Percentiles rank a stretch among this genome's conserved stretches.
phyloP scores from a whole-genome alignment of 2,888 invertebrate species.

The Subacronicta megacephala region DNA sequence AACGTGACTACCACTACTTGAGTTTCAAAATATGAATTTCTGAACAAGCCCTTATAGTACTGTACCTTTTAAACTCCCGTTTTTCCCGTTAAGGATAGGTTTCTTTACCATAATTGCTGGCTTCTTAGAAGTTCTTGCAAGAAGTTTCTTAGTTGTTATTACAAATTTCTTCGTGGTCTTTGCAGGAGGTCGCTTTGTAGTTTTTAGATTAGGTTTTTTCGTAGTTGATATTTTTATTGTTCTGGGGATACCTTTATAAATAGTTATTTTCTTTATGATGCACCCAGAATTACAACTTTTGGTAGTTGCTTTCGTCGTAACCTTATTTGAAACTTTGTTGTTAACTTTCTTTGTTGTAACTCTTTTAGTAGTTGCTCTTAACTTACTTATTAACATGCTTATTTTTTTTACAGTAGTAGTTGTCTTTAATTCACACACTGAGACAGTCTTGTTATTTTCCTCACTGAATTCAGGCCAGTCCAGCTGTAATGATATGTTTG shows the following conservation, averaged over 20 bases:
- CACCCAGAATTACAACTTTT: not conserved
- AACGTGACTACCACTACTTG: too few species aligned
- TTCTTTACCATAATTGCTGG: not conserved
- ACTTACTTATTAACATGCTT: too few species aligned
- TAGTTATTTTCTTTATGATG: not conserved
- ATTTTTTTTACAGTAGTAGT: not conserved
- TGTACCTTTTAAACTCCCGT: not conserved
- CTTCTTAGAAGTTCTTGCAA: not conserved
- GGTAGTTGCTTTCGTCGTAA: not conserved
- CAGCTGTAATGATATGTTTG: slow-evolving; percentile 3
- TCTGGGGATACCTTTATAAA: not conserved
- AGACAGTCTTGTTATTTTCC: slow-evolving; percentile 1
- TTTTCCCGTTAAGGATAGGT: not conserved
- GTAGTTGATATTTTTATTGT: not conserved
- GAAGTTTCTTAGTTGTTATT: not conserved
- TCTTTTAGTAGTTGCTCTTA: not conserved
- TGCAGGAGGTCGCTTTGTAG: not conserved
- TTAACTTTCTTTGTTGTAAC: not conserved
- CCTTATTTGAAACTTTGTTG: not conserved
- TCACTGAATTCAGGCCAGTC: slow-evolving; percentile 2
- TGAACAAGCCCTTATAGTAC: not conserved
- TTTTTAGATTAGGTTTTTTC: not conserved
- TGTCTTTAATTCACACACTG: not conserved
- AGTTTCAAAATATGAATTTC: too few species aligned
- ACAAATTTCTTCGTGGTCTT: not conserved